These are phyloP conservation scores for Vidua macroura DNA, from an alignment of 2,113 vertebrate genomes.

Conservation along the genomic window DNA sequence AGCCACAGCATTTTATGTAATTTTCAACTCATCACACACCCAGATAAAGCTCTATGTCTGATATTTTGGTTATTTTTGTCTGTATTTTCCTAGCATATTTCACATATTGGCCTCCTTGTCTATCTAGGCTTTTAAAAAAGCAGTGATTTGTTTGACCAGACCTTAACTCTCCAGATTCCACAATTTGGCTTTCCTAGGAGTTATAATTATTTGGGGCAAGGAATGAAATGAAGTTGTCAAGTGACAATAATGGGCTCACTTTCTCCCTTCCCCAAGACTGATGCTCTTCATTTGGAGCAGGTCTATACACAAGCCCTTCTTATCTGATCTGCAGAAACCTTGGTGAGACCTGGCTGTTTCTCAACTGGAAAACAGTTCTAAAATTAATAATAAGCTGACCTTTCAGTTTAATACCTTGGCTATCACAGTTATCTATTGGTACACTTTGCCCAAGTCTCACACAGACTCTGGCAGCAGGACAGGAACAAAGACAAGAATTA, in stretches of 20 bases:
- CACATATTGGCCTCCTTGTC: not conserved
- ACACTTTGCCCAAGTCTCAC: not conserved
- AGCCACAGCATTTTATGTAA: not conserved
- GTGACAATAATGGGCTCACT: not conserved
- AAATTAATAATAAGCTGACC: not conserved
- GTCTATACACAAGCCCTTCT: not conserved
- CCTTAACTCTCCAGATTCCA: not conserved
- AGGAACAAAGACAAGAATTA: not conserved
- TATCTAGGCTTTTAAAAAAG: not conserved
- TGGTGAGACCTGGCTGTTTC: not conserved
- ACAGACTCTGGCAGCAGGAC: not conserved
- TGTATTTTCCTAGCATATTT: not conserved
- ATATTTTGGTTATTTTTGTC: not conserved
- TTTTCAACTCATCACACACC: not conserved
- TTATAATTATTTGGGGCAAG: not conserved
- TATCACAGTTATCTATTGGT: not conserved
- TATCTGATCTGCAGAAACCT: conserved; percentile 21
- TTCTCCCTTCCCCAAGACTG: not conserved
- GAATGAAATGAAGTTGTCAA: conserved; percentile 16
- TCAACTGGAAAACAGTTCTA: not conserved
- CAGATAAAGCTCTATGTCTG: not conserved
- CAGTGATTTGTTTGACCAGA: not conserved
- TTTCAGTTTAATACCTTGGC: not conserved
- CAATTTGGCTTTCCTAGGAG: not conserved
- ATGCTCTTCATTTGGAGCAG: not conserved